Evolutionary conservation across 2,797 vertebrate species (phyloP), one percentile per base, ranked within the genome.

Genomic region (Rhinophrynus dorsalis): DNA sequence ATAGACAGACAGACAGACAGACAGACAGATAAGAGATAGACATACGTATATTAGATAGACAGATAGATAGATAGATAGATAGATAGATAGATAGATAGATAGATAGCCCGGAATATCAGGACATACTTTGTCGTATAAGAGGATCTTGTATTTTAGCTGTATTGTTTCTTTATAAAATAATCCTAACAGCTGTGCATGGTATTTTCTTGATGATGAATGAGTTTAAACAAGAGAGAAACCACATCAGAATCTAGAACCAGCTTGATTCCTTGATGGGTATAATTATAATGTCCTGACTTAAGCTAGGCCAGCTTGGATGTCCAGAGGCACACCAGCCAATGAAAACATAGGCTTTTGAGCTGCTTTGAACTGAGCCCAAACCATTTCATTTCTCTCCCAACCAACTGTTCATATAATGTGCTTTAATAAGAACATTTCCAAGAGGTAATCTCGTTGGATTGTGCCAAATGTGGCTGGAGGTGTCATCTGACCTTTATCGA

Each of bases 341-440:
- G 23, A 48, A 64, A 64, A 71, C 68, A 57, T 13, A 40, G 42
- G 2, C 54, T 54, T 24, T 7, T 30, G 47, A 12, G 26, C 13
- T 3, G 26, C 56, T 33, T 61, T 60, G 57, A 42, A 47, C 15
- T 5, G 27, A 29, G 40, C 50, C 35, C 51, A 64, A 57, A 56
- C 50, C 50, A 47, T 44, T 21, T 44, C 21, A 12, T 15, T 2
- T 44, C 35, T 23, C 8, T 7, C 24, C 13, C 18, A n/a, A 55
- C 32, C 50, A 9, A 30, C 18, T 29, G 17, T 32, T 44, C 26
- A 9, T 23, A 24, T 33, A 44, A 29, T 15, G n/a, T 42, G 23
- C n/a, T 47, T 56, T 27, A 67, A 56, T 47, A 35, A 57, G 29
- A 67, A 67, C 64, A 47, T 67, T 56, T 47, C 10, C 50, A 35